Evolutionary conservation across 2,797 vertebrate genomes (phyloP).

Genomic region (Pangasius larnaudii): DNA sequence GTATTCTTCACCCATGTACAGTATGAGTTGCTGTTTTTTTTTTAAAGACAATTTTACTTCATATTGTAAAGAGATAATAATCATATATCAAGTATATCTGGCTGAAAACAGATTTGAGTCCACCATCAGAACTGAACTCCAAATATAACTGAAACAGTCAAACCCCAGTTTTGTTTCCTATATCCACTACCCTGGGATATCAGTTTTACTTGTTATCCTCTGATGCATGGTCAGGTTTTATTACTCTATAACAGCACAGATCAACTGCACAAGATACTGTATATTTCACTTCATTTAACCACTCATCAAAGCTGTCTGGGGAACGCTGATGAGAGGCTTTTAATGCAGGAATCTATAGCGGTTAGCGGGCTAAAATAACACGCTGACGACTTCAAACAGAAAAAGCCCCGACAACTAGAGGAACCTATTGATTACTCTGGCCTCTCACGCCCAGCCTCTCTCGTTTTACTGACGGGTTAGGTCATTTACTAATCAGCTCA

Average conservation of each 20-base stretch:
- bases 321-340: constrained; percentile 2
- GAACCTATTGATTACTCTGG: constrained; percentile 29
- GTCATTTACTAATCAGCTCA: not conserved
- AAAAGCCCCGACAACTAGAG: constrained; percentile 18
- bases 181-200: not conserved
- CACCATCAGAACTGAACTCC: not conserved
- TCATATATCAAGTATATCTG: no score
- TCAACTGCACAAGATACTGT: not conserved
- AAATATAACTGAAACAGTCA: not conserved
- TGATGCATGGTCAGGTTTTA: not conserved
- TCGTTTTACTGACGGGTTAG: not conserved
- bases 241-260: not conserved
- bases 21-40: no score
- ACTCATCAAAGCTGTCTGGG: not conserved
- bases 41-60: no score
- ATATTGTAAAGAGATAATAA: not conserved
- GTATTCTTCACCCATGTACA: no score
- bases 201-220: not conserved
- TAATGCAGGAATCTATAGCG: constrained; percentile 41
- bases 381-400: constrained; percentile 26
- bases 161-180: not conserved
- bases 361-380: constrained; percentile 39
- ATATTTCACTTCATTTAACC: not conserved
- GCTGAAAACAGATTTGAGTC: no score
- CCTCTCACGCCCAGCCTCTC: not conserved